phyloP scores from a whole-genome alignment of 2,888 invertebrate genomes.

The Druceiella hillmani region DNA sequence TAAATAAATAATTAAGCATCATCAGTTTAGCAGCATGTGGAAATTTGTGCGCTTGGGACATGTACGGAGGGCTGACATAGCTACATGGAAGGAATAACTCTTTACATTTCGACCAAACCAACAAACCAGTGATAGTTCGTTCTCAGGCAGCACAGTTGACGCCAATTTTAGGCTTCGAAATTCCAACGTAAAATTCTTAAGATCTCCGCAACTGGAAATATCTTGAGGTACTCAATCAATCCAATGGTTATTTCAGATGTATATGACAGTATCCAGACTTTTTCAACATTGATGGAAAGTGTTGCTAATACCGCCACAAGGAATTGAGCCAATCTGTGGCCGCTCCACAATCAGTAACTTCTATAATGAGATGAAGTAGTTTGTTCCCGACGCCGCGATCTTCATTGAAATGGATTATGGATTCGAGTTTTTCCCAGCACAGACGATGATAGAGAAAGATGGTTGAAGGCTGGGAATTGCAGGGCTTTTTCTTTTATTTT shows the following conservation, averaged over 20 bases:
- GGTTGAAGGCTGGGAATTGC: constrained; percentile 40
- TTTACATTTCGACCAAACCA: constrained; percentile 43
- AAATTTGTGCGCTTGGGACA: constrained; percentile 49
- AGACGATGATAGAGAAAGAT: constrained; percentile 33
- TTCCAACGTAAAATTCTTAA: constrained; percentile 41
- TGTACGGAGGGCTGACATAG: constrained; percentile 41
- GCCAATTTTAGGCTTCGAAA: constrained; percentile 34
- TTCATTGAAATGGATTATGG: constrained; percentile 40
- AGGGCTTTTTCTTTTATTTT: too few relatives aligned
- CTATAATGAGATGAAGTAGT: constrained; percentile 30
- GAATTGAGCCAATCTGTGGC: constrained; percentile 34
- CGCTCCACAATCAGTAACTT: constrained; percentile 39
- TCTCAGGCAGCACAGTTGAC: constrained; percentile 40
- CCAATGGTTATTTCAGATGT: constrained; percentile 40
- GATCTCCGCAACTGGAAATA: constrained; percentile 39
- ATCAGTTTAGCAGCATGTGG: constrained; percentile 40
- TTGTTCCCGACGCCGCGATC: constrained; percentile 36
- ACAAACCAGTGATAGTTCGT: constrained; percentile 39
- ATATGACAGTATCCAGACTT: constrained; percentile 49
- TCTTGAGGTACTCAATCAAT: constrained; percentile 33
- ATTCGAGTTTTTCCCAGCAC: constrained; percentile 44
- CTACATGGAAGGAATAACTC: constrained; percentile 46
- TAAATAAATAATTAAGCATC: too few relatives aligned
- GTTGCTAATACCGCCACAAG: constrained; percentile 38
- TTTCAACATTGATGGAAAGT: constrained; percentile 39